Percentiles rank a stretch among this genome's conserved stretches.
Evolutionary conservation across 2,797 vertebrate species (phyloP).

Genomic region (Acrossocheilus fasciatus): DNA sequence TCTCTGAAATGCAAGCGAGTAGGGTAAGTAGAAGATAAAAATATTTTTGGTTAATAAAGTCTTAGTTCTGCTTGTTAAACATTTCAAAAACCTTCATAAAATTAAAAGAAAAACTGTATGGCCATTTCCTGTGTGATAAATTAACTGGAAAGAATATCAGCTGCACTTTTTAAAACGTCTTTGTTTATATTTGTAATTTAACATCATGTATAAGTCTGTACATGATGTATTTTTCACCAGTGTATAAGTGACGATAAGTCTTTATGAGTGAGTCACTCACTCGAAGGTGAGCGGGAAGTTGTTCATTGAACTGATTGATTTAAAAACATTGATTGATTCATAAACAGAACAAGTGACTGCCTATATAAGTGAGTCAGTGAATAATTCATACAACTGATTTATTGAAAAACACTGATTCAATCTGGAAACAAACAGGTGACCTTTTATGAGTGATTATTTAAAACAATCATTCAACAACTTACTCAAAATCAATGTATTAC

Average conservation of each 20-base stretch:
- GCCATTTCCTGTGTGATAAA: background rate
- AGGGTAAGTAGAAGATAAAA: background rate
- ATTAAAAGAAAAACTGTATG: background rate
- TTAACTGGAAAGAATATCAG: background rate
- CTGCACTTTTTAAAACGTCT: background rate
- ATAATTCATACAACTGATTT: background rate
- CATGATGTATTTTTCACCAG: too few relatives aligned
- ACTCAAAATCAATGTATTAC: background rate
- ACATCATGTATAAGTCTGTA: too few relatives aligned
- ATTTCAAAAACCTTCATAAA: background rate
- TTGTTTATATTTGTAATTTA: background rate
- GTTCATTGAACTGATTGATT: too few relatives aligned
- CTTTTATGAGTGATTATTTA: background rate
- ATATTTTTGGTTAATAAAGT: too few relatives aligned
- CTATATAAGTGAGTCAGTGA: too few relatives aligned
- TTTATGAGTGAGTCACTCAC: background rate
- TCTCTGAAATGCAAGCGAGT: constrained; percentile 74
- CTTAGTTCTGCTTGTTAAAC: background rate
- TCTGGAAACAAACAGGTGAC: background rate
- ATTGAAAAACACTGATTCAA: background rate
- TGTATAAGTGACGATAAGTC: too few relatives aligned
- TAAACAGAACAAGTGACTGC: too few relatives aligned
- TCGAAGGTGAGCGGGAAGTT: too few relatives aligned
- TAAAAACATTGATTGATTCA: too few relatives aligned
- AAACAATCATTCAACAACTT: background rate